Base-by-base conservation (phyloP, 2,888 invertebrate genomes). In the Clusia tigrina region DNA sequence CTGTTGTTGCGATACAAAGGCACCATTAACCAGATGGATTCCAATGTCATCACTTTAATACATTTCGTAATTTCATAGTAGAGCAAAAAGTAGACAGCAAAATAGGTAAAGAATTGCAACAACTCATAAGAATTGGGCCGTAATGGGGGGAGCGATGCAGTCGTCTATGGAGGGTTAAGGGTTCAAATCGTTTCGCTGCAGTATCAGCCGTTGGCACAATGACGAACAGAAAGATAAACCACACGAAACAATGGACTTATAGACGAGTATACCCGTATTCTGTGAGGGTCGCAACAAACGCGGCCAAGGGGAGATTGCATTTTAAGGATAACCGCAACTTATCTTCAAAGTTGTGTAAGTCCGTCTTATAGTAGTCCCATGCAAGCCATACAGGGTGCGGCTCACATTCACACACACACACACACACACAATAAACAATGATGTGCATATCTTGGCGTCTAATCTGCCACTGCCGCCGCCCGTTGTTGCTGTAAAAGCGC, bases 11-110 rank as follows among this genome's bases (percentile, higher is more conserved):
- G 58, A 51, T 15, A 52, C 59, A 66, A 32, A 32, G 61, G 62
- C 66, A 48, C 67, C 74, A 74, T 72, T 75, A 74, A 74, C 69
- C 77, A 78, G 76, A 76, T 74, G 78, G 77, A 76, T 74, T 75
- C 68, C 69, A 67, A 68, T 74, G 75, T 73, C 72, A 70, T 69
- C 74, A 64, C 73, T 74, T 74, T 69, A 48, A 48, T 48, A 48
- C 48, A 48, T 22, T 48, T 48, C 5, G 48, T 22, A 22, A 18
- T 48, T 3, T 17, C 42, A 42, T 5, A 42, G 9, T 9, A 18
- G 9, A 20, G 6, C 18, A 18, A 48, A 22, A 20, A 48, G 5
- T 20, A 18, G 22, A 20, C 15, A 20, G 20, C 22, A 48, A 22
- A 18, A 48, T 42, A 42, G 42, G 3, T 15, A 6, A 22, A 32